Evolutionary conservation across 2,113 vertebrate species (phyloP).

Genomic region (Mus pahari): DNA sequence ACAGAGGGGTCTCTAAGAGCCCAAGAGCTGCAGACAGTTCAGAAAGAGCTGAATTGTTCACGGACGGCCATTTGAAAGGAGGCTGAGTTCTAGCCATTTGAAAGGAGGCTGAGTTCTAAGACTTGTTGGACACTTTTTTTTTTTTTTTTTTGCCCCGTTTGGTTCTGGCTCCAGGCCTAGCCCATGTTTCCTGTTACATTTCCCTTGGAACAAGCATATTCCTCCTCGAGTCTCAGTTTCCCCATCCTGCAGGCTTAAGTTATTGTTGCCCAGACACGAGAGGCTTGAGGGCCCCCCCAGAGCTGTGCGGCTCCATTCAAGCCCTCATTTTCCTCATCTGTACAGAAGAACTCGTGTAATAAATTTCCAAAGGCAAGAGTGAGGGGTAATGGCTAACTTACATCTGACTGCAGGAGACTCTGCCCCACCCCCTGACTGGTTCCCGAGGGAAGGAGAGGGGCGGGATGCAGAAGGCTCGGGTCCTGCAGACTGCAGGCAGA

Average conservation of each 20-base stretch:
- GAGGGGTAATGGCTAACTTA: background rate
- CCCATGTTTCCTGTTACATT: background rate
- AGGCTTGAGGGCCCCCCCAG: background rate
- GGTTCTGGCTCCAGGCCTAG: background rate
- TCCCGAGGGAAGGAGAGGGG: background rate
- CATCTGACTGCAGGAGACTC: background rate
- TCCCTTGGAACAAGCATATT: background rate
- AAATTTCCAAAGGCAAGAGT: background rate
- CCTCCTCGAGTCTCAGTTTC: background rate
- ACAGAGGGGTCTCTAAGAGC: background rate
- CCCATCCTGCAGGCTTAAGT: background rate
- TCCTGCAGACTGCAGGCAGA: background rate
- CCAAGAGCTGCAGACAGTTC: background rate
- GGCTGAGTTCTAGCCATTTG: background rate
- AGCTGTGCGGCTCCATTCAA: background rate
- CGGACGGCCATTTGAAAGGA: background rate
- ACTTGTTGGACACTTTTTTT: no score
- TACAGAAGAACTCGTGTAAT: background rate
- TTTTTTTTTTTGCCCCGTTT: no score
- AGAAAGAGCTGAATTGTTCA: background rate
- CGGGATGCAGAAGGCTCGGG: accelerated
- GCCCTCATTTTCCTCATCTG: background rate
- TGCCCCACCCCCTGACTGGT: background rate
- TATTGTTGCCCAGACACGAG: background rate
- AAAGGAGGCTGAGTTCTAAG: background rate